Percentiles rank a stretch among this genome's conserved stretches.
Evolutionary conservation across 2,113 vertebrate species (phyloP).

Genomic region (Plecturocebus donacophilus): DNA sequence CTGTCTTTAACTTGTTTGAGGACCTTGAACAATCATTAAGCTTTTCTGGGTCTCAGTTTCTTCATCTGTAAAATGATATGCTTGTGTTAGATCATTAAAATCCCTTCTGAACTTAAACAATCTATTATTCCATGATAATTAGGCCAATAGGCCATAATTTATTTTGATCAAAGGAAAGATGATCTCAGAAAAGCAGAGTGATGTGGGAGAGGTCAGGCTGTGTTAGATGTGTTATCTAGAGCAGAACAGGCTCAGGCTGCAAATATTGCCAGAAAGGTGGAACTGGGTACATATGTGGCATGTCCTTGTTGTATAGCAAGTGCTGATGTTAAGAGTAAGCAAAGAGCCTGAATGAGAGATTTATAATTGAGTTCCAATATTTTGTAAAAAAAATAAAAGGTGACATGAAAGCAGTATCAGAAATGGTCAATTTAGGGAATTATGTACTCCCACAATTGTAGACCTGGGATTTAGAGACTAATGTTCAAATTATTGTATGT

Average conservation of each 20-base stretch:
- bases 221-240: background rate
- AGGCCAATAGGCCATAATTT: background rate
- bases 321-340: background rate
- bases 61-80: background rate
- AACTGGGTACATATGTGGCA: accelerated
- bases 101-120: background rate
- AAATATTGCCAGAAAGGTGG: background rate
- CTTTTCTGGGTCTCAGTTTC: background rate
- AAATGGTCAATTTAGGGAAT: background rate
- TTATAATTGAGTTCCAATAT: background rate
- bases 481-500: background rate
- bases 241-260: background rate
- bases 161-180: background rate
- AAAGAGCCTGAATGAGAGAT: background rate
- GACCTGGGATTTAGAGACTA: background rate
- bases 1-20: background rate
- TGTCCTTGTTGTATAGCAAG: accelerated
- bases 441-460: background rate
- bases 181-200: background rate
- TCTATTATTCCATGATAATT: background rate
- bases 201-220: background rate
- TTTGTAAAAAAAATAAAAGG: background rate
- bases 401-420: background rate
- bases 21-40: background rate
- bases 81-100: background rate